Base-by-base conservation (phyloP, 2,797 vertebrate genomes). In the Bovichtus variegatus region DNA sequence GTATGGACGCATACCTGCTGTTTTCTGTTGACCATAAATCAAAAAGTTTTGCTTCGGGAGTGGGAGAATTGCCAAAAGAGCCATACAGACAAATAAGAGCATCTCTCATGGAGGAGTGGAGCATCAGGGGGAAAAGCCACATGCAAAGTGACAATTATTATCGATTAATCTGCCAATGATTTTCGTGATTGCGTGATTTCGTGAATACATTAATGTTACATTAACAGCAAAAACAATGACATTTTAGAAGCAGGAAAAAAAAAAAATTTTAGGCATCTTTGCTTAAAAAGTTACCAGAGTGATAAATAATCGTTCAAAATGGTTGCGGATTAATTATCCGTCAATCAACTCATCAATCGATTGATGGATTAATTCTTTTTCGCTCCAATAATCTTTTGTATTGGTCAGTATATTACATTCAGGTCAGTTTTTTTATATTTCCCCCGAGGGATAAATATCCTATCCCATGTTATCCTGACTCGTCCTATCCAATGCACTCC, bases 1-100 rank as follows among this genome's bases (percentile, higher is more conserved):
- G 29, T n/a, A 36, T 16, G 12, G 54, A 21, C 29, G 57, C 36
- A 50, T 18, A 72, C 46, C 75, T 60, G 55, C 43, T 18, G 54
- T 41, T 70, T 3, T 40, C 8, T 67, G 23, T 49, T 15, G 25
- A 29, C 2, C 6, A 51, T 57, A 21, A 55, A 69, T 38, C 16
- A 43, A 23, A 71, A 13, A 2, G 9, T 13, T 72, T 49, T 53
- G 13, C 44, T 65, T 59, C n/a, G 41, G 29, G 19, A 58, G 15
- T 16, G 21, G 21, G 21, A 36, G 23, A 23, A 49, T 10, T 60
- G 19, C 43, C 29, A 23, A 59, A n/a, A 46, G 27, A 44, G 11
- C 13, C 10, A 23, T 3, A 10, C 21, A 59, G 31, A 38, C 47
- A 31, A 57, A 51, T 64, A 31, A 49, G 5, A 60, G 36, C 13